Evolutionary conservation across 1,140 invertebrate genomes (phyloP).

Genomic region (Mylabris phalerata): DNA sequence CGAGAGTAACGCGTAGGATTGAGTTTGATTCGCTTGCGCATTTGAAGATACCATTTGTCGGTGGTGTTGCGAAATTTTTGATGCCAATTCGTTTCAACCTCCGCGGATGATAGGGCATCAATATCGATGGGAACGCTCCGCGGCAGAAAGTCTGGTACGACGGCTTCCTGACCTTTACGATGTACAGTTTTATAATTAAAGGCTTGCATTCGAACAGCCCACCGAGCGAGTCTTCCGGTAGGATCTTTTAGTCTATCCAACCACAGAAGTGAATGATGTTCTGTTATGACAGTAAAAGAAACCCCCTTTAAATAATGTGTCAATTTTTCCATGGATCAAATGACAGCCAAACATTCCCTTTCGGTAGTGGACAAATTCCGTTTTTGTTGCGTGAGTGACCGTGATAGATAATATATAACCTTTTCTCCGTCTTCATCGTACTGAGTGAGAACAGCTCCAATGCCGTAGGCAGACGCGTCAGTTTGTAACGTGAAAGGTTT

Average conservation of each 20-base stretch:
- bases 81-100: not conserved
- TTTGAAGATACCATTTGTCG: conserved; percentile 8
- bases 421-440: conserved; percentile 8
- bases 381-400: conserved; percentile 33
- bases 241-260: conserved; percentile 41
- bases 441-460: conserved; percentile 28
- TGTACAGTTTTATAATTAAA: conserved; percentile 41
- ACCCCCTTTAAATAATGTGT: conserved; percentile 38
- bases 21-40: not conserved
- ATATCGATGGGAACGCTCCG: not conserved
- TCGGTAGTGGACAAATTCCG: conserved; percentile 37
- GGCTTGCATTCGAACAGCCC: conserved; percentile 39
- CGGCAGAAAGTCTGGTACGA: conserved; percentile 38
- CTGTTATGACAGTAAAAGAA: conserved; percentile 43
- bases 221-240: conserved; percentile 40
- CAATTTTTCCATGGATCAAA: conserved; percentile 40
- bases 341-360: conserved; percentile 41
- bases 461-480: conserved; percentile 15
- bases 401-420: conserved; percentile 27
- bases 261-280: conserved; percentile 44
- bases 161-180: conserved; percentile 32
- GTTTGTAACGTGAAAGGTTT: conserved; percentile 15
- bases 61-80: not conserved
- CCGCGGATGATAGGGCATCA: too few relatives aligned
- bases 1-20: not conserved